These are phyloP conservation scores for Camponotus pennsylvanicus DNA, from an alignment of 1,140 invertebrate genomes.

Conservation along the genomic window DNA sequence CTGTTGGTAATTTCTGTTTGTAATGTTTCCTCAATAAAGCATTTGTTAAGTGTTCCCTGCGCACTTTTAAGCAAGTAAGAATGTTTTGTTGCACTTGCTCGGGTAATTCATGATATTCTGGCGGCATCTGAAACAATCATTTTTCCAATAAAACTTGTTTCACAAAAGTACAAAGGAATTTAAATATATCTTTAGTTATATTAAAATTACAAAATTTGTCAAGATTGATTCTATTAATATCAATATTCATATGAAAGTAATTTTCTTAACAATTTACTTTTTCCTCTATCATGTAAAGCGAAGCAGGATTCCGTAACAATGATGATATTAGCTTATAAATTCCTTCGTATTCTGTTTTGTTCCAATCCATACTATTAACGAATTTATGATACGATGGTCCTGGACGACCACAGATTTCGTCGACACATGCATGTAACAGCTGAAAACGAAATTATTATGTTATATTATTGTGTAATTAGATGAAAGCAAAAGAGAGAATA, in stretches of 20 bases:
- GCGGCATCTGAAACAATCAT: constrained; percentile 78
- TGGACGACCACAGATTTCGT: constrained; percentile 80
- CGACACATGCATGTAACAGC: constrained; percentile 81
- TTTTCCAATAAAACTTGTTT: constrained; percentile 28
- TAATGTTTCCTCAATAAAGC: constrained; percentile 75
- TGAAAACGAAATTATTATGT: constrained; percentile 48
- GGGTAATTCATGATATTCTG: constrained; percentile 78
- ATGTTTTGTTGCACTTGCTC: constrained; percentile 76
- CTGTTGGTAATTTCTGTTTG: constrained; percentile 74
- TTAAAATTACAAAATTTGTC: too few species aligned
- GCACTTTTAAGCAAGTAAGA: constrained; percentile 77
- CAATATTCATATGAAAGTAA: background rate
- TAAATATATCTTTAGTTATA: background rate
- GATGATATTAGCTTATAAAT: constrained; percentile 73
- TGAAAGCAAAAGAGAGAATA: background rate
- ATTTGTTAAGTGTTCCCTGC: constrained; percentile 76
- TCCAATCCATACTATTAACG: constrained; percentile 78
- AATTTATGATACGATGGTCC: constrained; percentile 78
- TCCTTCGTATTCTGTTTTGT: constrained; percentile 75
- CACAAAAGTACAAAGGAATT: constrained; percentile 3
- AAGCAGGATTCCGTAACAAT: constrained; percentile 76
- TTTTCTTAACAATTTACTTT: constrained; percentile 69
- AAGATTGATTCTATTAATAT: too few species aligned
- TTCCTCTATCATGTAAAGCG: constrained; percentile 77
- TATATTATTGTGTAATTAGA: background rate